phyloP scores from a whole-genome alignment of 53 echinoderm and acorn worm species.

The Stichopus horrens region DNA sequence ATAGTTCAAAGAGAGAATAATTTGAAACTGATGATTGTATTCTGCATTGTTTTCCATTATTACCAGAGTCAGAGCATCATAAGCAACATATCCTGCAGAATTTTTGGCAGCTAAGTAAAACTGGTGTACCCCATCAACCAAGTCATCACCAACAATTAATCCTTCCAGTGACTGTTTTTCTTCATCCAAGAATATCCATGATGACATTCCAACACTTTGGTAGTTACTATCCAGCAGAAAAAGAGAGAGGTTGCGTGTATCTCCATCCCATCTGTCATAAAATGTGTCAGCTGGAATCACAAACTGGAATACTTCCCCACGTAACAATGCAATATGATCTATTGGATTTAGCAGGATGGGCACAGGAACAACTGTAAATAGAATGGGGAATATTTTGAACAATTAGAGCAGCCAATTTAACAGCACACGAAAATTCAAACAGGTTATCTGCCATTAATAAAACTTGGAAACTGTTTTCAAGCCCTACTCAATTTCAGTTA shows the following conservation, averaged over 20 bases:
- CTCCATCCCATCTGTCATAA: slow-evolving; percentile 65
- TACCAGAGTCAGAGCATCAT: slow-evolving; percentile 65
- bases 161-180: slow-evolving; percentile 50
- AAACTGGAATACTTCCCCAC: slow-evolving; percentile 60
- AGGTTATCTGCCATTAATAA: too few species aligned
- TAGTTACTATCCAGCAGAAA: slow-evolving; percentile 41
- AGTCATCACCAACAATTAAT: slow-evolving; percentile 48
- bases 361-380: not conserved
- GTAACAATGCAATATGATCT: slow-evolving; percentile 40
- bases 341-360: slow-evolving; percentile 65
- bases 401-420: too few species aligned
- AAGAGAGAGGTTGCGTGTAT: slow-evolving; percentile 59
- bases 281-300: slow-evolving; percentile 68
- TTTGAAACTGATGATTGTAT: slow-evolving; percentile 54
- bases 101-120: slow-evolving; percentile 60
- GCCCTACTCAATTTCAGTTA: too few species aligned
- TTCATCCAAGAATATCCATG: slow-evolving; percentile 62
- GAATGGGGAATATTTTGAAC: not conserved
- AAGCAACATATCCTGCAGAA: slow-evolving; percentile 56
- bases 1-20: slow-evolving; percentile 55
- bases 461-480: too few species aligned
- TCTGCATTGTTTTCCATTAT: slow-evolving; percentile 34
- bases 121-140: slow-evolving; percentile 21
- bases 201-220: slow-evolving; percentile 44
- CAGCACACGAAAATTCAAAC: too few species aligned